Evolutionary conservation across 53 echinoderm and acorn worm genomes (phyloP), one percentile per base, ranked within the genome.

Genomic region (Holothuria scabra): DNA sequence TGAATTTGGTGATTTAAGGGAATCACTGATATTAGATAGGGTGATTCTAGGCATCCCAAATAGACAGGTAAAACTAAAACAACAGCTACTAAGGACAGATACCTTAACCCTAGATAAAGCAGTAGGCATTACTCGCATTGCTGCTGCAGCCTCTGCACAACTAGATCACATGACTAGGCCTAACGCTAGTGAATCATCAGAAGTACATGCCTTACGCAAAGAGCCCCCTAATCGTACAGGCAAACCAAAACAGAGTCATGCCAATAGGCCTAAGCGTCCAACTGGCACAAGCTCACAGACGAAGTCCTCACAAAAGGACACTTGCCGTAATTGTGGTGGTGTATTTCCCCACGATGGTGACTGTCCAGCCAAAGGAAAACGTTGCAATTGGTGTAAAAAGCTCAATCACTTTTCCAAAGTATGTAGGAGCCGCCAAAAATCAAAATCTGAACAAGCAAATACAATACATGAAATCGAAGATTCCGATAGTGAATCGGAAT

Each of bases 321-420:
- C 33, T 2, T 68, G 87, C 37, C 57, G 46, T 41, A 67, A 56
- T 41, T 87, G 87, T 74, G 88, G 88, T 46, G 72, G 61, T 25
- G 74, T 32, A 28, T 83, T 72, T 30, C 88, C 83, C 14, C 83
- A 88, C 56, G 61, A 70, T 28, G 29, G 60, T 31, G 59, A 69
- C 16, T 88, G 88, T 63, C 88, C 88, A n/a, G 83, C 74, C 41
- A 79, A 83, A 59, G 88, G 83, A 11, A 83, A 88, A 71, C 55
- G 2, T 25, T 83, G 83, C 35, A 21, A 57, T 37, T 38, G 18
- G 20, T 88, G 85, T 76, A 62, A 66, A 10, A 76, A 60, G 26
- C 8, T 62, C 35, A 76, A 76, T 28, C 85, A 85, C 37, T 85
- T 71, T 34, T 29, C 74, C 7, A 56, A 46, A 58, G 85, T 85